These are phyloP conservation scores for Gobio occitaniae DNA, from an alignment of 2,797 vertebrate genomes.

Conservation along the genomic window DNA sequence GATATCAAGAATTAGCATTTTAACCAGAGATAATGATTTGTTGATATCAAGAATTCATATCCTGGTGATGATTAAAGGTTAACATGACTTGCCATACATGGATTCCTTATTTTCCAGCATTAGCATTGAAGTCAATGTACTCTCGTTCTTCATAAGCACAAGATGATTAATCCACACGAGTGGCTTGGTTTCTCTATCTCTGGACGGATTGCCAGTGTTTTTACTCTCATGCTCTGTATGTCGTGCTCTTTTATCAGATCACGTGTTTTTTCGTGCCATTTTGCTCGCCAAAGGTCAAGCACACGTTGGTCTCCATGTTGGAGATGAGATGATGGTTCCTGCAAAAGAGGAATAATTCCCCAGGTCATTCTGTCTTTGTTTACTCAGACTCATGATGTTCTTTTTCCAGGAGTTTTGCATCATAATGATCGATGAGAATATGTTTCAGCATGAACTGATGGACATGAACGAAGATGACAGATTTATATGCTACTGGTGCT, in stretches of 20 bases:
- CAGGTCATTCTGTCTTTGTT: neutral
- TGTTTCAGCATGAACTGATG: slow-evolving; percentile 11
- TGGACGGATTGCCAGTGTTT: slow-evolving; percentile 33
- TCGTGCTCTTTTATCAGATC: slow-evolving; percentile 26
- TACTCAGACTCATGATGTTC: neutral
- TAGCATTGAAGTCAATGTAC: neutral
- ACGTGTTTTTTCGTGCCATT: slow-evolving; percentile 41
- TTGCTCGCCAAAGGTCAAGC: slow-evolving; percentile 49
- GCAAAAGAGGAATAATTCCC: neutral
- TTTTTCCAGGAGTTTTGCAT: neutral
- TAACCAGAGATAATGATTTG: no score
- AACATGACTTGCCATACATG: neutral
- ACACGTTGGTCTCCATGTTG: slow-evolving; percentile 57
- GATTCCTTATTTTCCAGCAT: neutral
- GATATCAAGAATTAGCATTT: no score
- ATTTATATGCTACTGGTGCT: slow-evolving; percentile 84
- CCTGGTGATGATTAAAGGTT: no score
- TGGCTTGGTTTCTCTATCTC: neutral
- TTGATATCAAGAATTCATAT: no score
- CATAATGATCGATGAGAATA: neutral
- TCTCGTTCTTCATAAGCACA: slow-evolving; percentile 11
- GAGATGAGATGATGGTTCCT: slow-evolving; percentile 33
- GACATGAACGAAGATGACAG: slow-evolving; percentile 71
- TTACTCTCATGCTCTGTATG: slow-evolving; percentile 1
- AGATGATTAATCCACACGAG: neutral